These are phyloP conservation scores for Nasonia giraulti DNA, from an alignment of 1,140 invertebrate species.

Conservation along the genomic window DNA sequence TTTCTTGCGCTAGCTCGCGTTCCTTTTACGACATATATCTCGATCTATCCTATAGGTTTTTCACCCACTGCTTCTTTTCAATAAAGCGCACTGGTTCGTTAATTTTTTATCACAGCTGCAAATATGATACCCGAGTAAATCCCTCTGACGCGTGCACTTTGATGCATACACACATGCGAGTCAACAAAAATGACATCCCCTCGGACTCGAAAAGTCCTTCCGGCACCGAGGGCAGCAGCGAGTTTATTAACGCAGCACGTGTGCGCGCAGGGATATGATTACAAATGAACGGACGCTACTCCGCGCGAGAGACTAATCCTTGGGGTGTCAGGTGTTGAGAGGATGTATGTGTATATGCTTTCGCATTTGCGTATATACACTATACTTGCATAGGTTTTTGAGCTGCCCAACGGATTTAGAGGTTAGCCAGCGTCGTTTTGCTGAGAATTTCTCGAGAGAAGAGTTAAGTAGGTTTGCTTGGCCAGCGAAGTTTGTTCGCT, in stretches of 20 bases:
- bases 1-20: background rate
- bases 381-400: background rate
- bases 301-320: background rate
- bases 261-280: slow-evolving; percentile 2
- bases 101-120: background rate
- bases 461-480: background rate
- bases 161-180: background rate
- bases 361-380: background rate
- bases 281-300: background rate
- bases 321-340: slow-evolving; percentile 5
- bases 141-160: background rate
- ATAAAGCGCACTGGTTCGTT: background rate
- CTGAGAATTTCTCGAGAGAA: background rate
- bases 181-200: background rate
- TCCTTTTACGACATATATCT: background rate
- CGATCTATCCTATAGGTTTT: background rate
- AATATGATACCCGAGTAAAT: too few relatives aligned
- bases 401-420: background rate
- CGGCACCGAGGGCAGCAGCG: too few relatives aligned
- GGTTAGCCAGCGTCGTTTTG: background rate
- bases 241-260: background rate
- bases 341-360: background rate
- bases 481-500: too few relatives aligned
- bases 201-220: background rate
- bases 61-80: background rate